Evolutionary conservation across 2,113 vertebrate genomes (phyloP).

Genomic region (Oryzias woworae): DNA sequence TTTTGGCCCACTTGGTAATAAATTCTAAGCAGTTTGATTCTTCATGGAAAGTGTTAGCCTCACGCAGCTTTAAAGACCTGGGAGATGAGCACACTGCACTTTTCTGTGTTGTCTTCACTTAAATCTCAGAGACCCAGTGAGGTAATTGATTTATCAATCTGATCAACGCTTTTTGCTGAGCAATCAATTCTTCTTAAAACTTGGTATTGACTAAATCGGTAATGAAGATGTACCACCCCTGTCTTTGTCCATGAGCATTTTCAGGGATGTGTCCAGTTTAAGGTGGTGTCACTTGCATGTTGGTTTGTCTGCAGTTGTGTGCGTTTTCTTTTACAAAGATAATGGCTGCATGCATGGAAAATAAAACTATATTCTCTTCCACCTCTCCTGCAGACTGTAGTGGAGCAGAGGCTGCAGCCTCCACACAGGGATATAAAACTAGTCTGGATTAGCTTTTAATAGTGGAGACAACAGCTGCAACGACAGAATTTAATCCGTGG

Average conservation of each 20-base stretch:
- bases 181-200: constrained; percentile 24
- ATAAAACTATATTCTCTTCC: constrained; percentile 5
- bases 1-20: constrained; percentile 9
- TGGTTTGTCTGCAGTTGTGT: constrained; percentile 2
- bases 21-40: constrained; percentile 4
- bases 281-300: constrained; percentile 10
- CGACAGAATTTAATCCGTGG: not conserved
- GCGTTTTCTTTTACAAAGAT: constrained; percentile 4
- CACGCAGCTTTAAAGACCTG: constrained; percentile 16
- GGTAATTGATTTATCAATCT: constrained; percentile 53
- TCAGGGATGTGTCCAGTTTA: not conserved
- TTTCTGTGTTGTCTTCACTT: constrained; percentile 23
- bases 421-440: too few species aligned
- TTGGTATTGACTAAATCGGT: constrained; percentile 38
- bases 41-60: not conserved
- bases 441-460: too few species aligned
- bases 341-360: constrained; percentile 30
- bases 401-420: too few species aligned
- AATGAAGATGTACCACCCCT: constrained; percentile 67
- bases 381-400: not conserved
- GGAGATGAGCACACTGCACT: constrained; percentile 34
- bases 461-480: not conserved
- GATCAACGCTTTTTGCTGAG: constrained; percentile 53
- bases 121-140: constrained; percentile 22
- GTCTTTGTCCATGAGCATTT: constrained; percentile 16